phyloP scores from a whole-genome alignment of 2,797 vertebrate genomes.

The Sebastolobus altivelis region DNA sequence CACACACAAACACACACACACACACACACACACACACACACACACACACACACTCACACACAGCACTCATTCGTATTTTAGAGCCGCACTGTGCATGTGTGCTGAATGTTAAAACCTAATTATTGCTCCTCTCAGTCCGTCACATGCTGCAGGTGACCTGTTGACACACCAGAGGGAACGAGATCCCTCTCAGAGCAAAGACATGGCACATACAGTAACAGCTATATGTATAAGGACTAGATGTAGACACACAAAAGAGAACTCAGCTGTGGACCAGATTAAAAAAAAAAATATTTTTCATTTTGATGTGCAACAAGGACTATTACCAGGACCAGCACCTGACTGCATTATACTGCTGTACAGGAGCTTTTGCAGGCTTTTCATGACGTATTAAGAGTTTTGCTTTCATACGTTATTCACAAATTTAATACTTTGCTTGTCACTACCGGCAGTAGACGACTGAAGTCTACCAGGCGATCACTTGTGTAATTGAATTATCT shows the following conservation, averaged over 20 bases:
- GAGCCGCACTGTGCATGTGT: background rate
- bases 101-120: slow-evolving; percentile 21
- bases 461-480: background rate
- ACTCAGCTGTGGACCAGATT: background rate
- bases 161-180: background rate
- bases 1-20: background rate
- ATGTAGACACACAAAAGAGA: background rate
- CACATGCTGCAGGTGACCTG: slow-evolving; percentile 3
- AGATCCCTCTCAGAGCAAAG: background rate
- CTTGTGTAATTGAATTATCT: background rate
- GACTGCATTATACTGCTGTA: background rate
- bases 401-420: too few relatives aligned
- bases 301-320: background rate
- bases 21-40: background rate
- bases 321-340: background rate
- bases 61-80: background rate
- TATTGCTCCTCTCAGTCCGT: background rate
- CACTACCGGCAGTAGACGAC: background rate
- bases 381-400: too few relatives aligned
- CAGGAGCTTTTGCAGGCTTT: background rate
- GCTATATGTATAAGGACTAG: background rate
- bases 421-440: background rate
- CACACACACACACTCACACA: background rate
- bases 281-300: too few relatives aligned
- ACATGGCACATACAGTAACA: background rate